Percentiles rank a stretch among this genome's conserved stretches.
These are phyloP conservation scores for Tanytarsus gracilentus DNA, from an alignment of 2,888 invertebrate genomes.

Conservation along the genomic window DNA sequence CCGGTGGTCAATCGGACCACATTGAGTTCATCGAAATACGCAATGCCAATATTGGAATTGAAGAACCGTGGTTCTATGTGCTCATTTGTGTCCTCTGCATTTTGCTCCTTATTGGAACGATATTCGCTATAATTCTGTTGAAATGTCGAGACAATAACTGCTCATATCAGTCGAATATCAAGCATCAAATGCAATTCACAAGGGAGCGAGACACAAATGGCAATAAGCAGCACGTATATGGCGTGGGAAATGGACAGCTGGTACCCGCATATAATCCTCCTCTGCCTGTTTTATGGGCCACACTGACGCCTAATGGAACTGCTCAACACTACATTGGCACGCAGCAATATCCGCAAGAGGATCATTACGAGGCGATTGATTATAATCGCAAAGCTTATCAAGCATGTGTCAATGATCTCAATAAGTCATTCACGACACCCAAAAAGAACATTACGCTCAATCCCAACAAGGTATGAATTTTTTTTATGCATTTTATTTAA, in stretches of 20 bases:
- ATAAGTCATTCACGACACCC: conserved; percentile 23
- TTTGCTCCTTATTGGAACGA: conserved; percentile 66
- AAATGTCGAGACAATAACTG: conserved; percentile 66
- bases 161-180: conserved; percentile 31
- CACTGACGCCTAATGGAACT: conserved; percentile 71
- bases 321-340: conserved; percentile 64
- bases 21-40: conserved; percentile 73
- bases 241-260: conserved; percentile 15
- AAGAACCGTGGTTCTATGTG: conserved; percentile 76
- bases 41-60: conserved; percentile 53
- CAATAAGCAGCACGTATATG: conserved; percentile 8
- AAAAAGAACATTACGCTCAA: conserved; percentile 5
- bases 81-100: conserved; percentile 71
- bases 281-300: conserved; percentile 57
- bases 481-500: background rate
- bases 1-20: conserved; percentile 49
- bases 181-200: conserved; percentile 27
- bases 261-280: conserved; percentile 25
- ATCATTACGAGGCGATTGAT: conserved; percentile 64
- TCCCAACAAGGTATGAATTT: conserved; percentile 9
- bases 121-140: conserved; percentile 67
- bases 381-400: conserved; percentile 38
- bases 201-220: conserved; percentile 33
- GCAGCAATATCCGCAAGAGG: conserved; percentile 56
- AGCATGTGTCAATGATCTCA: conserved; percentile 27